Conservation (phyloP, 1,140 invertebrate genomes). For the Philotrypesis tridentata region DNA sequence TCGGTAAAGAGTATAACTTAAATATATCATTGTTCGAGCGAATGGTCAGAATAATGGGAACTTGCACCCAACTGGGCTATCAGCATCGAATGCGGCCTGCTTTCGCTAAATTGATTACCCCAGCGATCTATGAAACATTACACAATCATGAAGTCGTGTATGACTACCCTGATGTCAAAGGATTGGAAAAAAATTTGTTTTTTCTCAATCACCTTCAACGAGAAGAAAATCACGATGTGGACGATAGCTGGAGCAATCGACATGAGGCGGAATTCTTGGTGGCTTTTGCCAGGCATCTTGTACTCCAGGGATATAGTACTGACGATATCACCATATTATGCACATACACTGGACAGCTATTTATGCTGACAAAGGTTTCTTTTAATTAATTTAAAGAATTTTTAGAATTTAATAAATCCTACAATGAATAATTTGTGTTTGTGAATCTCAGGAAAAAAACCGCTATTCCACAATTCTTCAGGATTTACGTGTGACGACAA, state of each 20-base stretch:
- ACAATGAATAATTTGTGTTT: neutral
- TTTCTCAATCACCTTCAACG: neutral
- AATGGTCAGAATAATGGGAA: neutral
- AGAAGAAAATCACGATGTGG: neutral
- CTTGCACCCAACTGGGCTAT: neutral
- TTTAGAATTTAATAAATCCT: too few relatives aligned
- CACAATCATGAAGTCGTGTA: neutral
- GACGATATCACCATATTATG: conserved; percentile 12
- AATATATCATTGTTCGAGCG: conserved; percentile 21
- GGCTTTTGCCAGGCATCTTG: conserved; percentile 20
- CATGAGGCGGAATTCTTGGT: conserved; percentile 7
- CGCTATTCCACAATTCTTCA: conserved; percentile 48
- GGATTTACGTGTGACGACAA: conserved; percentile 77
- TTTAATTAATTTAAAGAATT: too few relatives aligned
- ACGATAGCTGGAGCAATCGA: conserved; percentile 3
- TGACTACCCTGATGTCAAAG: neutral
- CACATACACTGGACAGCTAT: neutral
- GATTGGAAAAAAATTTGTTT: conserved; percentile 10
- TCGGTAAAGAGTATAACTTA: conserved; percentile 9
- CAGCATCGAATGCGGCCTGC: conserved; percentile 30
- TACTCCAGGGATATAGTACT: neutral
- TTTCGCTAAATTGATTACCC: neutral
- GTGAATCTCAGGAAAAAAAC: neutral
- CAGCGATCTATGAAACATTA: neutral
- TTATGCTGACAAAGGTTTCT: neutral